Base-by-base conservation (phyloP, 2,797 vertebrate species). In the Acanthurus tractus region DNA sequence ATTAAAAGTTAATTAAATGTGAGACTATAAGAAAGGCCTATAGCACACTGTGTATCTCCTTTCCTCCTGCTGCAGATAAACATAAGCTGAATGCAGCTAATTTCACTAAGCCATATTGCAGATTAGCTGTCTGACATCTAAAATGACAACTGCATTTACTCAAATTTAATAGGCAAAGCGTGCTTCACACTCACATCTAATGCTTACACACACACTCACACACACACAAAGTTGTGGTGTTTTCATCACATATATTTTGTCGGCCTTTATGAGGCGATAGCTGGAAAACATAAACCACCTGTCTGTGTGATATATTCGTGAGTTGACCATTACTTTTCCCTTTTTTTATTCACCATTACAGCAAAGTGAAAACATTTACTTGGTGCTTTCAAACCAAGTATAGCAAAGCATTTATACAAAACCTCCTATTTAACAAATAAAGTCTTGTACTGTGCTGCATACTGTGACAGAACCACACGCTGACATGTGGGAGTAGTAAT, bases 121-220 rank as follows among this genome's bases (percentile, higher is more conserved):
- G 74, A 74, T 80, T 45, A 77, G 74, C 62, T 44, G 56, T 44
- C 56, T 84, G 79, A 82, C 83, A 82, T 82, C 82, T 79, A 79
- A 15, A 76, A 22, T 38, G 59, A 76, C 69, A 72, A 38, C 42
- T 64, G 66, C 66, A 77, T 74, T 81, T 70, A 63, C 67, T 68
- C 48, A 64, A 72, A 40, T 58, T 69, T 69, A 52, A 63, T 59
- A 62, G 78, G 70, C 69, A 74, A 58, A 70, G 52, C 58, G 55
- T 56, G 68, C 50, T 45, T 18, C 62, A 70, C 53, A 70, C 15
- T 18, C 25, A 25, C 25, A 25, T 25, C 25, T 25, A 25, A 25
- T 25, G 25, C 25, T 25, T 25, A 25, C 25, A 25, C 25, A 25
- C 3, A 25, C 25, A 25, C 3, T 2, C 25, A 2, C 3, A 2